Evolutionary conservation across 2,888 invertebrate genomes (phyloP).

Genomic region (Hipparchia sbordonii): DNA sequence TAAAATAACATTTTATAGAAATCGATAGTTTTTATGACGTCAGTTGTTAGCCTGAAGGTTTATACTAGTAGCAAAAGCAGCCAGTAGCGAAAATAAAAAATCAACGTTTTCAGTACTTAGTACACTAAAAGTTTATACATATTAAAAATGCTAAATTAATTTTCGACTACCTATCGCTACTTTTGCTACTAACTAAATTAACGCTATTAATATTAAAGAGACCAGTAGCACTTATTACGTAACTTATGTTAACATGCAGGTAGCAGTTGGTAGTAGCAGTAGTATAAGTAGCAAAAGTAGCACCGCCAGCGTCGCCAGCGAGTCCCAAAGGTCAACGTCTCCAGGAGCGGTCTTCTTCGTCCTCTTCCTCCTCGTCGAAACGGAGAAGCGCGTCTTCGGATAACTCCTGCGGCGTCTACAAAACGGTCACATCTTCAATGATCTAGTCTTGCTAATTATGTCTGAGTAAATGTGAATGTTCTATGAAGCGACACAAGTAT

Average conservation of each 20-base stretch:
- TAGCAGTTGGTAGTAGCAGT: constrained; percentile 16
- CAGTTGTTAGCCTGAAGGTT: neutral
- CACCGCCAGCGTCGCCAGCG: constrained; percentile 30
- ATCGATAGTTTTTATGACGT: neutral
- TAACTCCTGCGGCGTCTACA: constrained; percentile 77
- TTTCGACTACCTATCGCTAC: constrained; percentile 21
- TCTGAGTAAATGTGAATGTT: no score
- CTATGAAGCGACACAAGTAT: no score
- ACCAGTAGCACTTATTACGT: constrained; percentile 11
- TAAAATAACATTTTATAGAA: neutral
- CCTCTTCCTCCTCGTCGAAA: constrained; percentile 96
- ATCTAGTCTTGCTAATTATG: neutral
- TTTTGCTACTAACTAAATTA: constrained; percentile 13
- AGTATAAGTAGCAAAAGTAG: constrained; percentile 14
- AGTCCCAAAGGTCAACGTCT: constrained; percentile 86
- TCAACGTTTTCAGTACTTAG: neutral
- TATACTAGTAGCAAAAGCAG: neutral
- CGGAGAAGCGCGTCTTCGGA: constrained; percentile 86
- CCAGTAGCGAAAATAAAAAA: neutral
- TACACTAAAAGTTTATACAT: neutral
- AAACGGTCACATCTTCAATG: constrained; percentile 23
- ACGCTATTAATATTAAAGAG: neutral
- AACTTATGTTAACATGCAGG: constrained; percentile 17
- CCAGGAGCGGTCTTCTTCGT: constrained; percentile 94
- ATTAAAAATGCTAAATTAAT: constrained; percentile 2